Evolutionary conservation across 2,113 vertebrate genomes (phyloP), one percentile per base, ranked within the genome.

Genomic region (Phaetusa simplex): DNA sequence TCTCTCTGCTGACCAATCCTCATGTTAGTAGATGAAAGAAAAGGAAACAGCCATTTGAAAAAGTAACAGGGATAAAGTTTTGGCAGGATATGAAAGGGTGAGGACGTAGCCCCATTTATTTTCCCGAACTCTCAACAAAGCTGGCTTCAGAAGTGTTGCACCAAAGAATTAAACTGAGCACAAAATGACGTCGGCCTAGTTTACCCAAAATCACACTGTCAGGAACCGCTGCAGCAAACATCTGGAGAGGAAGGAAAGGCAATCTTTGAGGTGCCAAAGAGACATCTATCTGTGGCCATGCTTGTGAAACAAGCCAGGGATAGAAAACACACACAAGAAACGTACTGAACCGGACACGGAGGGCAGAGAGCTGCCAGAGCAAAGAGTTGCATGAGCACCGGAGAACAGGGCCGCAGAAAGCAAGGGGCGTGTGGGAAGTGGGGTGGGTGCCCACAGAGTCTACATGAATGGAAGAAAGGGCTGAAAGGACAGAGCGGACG

Each of bases 381-480:
- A 29, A 17, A 50, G 32, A 40, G 17, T 6, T 79, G 38, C 21
- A 23, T 3, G 9, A 53, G 15, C 7, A 17, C 20, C 11, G 8
- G 50, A 49, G 27, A 61, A 40, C 20, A 45, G 49, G n/a, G n/a
- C 38, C 70, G n/a, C 24, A 45, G 52, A 94, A 26, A 1, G 8
- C 27, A 42, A 66, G 10, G 5, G 7, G 20, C 3, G 1, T 24
- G 24, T 64, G 61, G 38, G 61, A 58, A 53, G 55, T 58, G 15
- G 14, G 11, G 30, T 62, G 59, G 7, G 9, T 53, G 11, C 14
- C 14, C 34, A 56, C 3, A 53, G 49, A 27, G 12, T 36, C 40
- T 43, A 9, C 0, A 0, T 14, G 24, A 81, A 12, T 26, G 26
- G 36, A 69, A 86, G 13, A 66, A 66, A 64, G 36, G 3, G 6